A percentile compares a stretch with the other conserved stretches of the same genome.
Conservation (phyloP, 2,113 vertebrate genomes). For the Tupaia tana region DNA sequence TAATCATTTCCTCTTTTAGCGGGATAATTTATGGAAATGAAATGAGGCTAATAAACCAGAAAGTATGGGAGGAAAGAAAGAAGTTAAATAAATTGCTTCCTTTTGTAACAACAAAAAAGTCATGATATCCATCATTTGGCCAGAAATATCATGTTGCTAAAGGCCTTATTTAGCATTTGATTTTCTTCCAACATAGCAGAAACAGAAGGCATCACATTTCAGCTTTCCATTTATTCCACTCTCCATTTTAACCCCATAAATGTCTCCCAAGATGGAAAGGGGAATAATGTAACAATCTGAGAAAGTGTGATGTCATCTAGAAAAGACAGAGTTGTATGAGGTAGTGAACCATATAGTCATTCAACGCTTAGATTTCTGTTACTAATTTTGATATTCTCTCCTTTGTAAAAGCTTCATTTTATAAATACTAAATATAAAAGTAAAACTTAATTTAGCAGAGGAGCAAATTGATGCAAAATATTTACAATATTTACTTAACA, state of each 20-base stretch:
- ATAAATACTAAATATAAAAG: constrained; percentile 52
- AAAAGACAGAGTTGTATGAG: constrained; percentile 63
- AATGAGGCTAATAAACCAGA: constrained; percentile 86
- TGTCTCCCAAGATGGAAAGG: constrained; percentile 68
- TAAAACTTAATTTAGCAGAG: neutral
- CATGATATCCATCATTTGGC: constrained; percentile 87
- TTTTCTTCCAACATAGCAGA: constrained; percentile 81
- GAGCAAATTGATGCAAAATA: neutral
- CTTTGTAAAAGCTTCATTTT: constrained; percentile 47
- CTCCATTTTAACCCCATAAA: constrained; percentile 83
- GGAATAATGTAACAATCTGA: constrained; percentile 65
- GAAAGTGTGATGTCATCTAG: neutral
- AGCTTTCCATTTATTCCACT: constrained; percentile 78
- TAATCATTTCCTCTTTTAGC: constrained; percentile 88
- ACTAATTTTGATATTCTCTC: constrained; percentile 51
- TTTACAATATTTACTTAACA: constrained; percentile 34
- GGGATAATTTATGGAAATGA: constrained; percentile 89
- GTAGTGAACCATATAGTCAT: constrained; percentile 21
- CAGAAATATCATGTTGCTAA: constrained; percentile 85
- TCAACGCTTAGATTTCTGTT: constrained; percentile 59
- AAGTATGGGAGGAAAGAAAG: constrained; percentile 82
- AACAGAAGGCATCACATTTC: constrained; percentile 83
- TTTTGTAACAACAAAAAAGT: constrained; percentile 87
- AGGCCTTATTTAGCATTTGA: constrained; percentile 83
- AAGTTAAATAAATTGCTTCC: constrained; percentile 90